Evolutionary conservation across 1,140 invertebrate species (phyloP).

Genomic region (Zaprionus ornatus): DNA sequence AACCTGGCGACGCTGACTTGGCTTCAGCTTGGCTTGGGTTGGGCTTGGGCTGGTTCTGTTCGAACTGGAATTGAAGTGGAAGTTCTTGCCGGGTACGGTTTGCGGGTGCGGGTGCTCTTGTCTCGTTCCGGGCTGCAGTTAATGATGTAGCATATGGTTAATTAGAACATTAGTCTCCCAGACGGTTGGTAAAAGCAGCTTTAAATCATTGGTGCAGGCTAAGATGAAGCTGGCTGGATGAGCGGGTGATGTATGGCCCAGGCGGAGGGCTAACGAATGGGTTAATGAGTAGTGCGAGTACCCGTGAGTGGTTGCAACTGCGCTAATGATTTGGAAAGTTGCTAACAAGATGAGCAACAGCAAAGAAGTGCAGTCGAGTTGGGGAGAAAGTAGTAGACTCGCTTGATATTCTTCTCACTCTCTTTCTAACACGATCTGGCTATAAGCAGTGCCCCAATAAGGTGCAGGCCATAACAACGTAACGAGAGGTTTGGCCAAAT

Average conservation of each 20-base stretch:
- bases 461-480: conserved; percentile 34
- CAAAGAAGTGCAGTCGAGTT: no score
- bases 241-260: conserved; percentile 47
- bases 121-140: conserved; percentile 53
- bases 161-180: conserved; percentile 75
- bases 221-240: conserved; percentile 21
- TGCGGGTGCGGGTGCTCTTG: conserved; percentile 8
- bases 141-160: conserved; percentile 80
- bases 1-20: conserved; percentile 25
- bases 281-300: conserved; percentile 38
- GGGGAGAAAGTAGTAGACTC: background rate
- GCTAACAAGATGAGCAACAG: conserved; percentile 1
- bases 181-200: conserved; percentile 32
- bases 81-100: background rate
- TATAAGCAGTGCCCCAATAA: conserved; percentile 19
- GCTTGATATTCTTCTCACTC: background rate
- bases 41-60: background rate
- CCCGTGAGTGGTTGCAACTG: background rate
- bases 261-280: conserved; percentile 51
- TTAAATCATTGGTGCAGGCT: conserved; percentile 65
- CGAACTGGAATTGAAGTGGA: background rate
- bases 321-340: conserved; percentile 12
- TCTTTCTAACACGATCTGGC: background rate
- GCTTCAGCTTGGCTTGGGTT: background rate
- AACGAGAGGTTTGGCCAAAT: conserved; percentile 26